These are phyloP conservation scores for Halcyon malimbica DNA, from an alignment of 2,113 vertebrate species.

Conservation along the genomic window DNA sequence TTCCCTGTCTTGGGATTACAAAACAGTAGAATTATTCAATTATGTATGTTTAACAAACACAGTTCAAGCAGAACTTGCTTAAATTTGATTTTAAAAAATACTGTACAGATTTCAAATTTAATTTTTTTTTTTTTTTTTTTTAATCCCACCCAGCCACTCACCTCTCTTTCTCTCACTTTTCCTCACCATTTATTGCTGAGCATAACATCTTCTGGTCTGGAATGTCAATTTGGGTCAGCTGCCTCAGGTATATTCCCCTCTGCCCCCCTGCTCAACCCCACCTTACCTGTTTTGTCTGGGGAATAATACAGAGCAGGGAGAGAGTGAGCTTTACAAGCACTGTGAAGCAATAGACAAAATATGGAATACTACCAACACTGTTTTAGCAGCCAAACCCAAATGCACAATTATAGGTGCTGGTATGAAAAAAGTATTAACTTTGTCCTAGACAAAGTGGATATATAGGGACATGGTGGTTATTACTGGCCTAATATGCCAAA, in stretches of 20 bases:
- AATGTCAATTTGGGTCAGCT: not conserved
- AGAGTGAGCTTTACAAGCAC: not conserved
- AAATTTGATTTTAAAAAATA: not conserved
- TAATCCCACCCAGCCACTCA: not conserved
- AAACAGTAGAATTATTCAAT: not conserved
- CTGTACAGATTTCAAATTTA: not conserved
- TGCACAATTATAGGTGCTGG: not conserved
- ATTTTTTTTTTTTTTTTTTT: not conserved
- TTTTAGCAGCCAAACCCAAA: too few species aligned
- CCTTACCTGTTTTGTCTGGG: not conserved
- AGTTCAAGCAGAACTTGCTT: not conserved
- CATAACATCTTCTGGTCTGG: not conserved
- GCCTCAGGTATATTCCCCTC: not conserved
- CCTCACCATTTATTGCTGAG: not conserved
- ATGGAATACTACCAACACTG: too few species aligned
- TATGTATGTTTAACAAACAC: not conserved
- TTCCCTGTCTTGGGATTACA: not conserved
- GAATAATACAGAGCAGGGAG: not conserved
- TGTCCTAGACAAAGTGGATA: fast-evolving
- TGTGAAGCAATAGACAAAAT: not conserved
- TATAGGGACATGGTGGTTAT: fast-evolving
- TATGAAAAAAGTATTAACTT: not conserved
- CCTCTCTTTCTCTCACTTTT: not conserved
- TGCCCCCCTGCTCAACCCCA: not conserved
- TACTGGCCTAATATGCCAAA: not conserved